A percentile compares a stretch with the other conserved stretches of the same genome.
Evolutionary conservation across 1,140 invertebrate species (phyloP).

Genomic region (Oppia nitens): DNA sequence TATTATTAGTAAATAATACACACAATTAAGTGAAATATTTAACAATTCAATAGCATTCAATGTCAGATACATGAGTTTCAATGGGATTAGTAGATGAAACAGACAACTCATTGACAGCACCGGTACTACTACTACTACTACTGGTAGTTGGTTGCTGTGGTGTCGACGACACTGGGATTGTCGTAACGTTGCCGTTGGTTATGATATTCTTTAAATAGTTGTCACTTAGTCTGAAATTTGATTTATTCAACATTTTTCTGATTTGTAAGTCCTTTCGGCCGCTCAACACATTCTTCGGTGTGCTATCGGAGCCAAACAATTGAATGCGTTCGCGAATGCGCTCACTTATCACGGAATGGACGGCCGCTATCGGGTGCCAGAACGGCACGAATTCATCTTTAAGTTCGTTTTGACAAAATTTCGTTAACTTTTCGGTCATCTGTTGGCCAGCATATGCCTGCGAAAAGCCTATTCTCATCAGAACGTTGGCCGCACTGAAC

Average conservation of each 20-base stretch:
- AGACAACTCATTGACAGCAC: neutral
- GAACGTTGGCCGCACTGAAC: constrained; percentile 15
- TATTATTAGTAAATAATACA: too few relatives aligned
- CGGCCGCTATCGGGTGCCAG: constrained; percentile 15
- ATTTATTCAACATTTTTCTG: neutral
- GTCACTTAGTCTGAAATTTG: neutral
- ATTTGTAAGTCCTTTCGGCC: neutral
- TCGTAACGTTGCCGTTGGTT: neutral
- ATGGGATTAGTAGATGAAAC: neutral
- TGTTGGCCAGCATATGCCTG: constrained; percentile 13
- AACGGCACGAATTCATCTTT: constrained; percentile 9
- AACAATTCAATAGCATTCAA: neutral
- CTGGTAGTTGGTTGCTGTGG: too few relatives aligned
- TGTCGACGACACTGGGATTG: too few relatives aligned
- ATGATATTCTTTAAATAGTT: neutral
- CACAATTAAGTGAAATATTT: too few relatives aligned
- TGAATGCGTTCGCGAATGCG: constrained; percentile 14
- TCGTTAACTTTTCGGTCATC: constrained; percentile 12
- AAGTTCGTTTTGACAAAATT: constrained; percentile 17
- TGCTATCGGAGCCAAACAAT: constrained; percentile 10
- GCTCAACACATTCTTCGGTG: neutral
- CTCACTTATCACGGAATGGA: constrained; percentile 16
- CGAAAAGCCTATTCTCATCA: constrained; percentile 20
- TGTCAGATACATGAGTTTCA: neutral
- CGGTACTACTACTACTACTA: too few relatives aligned